Evolutionary conservation across 1,140 invertebrate species (phyloP), one percentile per base, ranked within the genome.

Genomic region (Dysdera silvatica): DNA sequence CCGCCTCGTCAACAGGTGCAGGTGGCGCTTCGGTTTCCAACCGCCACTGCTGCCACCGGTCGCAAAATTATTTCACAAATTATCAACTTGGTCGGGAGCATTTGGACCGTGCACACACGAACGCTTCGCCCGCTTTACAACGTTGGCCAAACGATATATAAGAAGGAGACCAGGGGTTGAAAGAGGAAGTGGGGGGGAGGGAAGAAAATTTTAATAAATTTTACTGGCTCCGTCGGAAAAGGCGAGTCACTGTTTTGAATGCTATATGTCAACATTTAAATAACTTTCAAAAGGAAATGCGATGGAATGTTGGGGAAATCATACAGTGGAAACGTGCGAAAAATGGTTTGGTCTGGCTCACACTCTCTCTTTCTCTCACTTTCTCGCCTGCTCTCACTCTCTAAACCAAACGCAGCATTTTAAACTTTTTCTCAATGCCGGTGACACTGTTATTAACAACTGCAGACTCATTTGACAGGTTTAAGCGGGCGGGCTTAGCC

Each of bases 231-330:
- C 18, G 24, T 20, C 8, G 41, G 24, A 45, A 45, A 20, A n/a
- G 26, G 26, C 6, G 10, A 41, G 32, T 14, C 18, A 61, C 33
- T 41, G 37, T 54, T 54, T 61, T 61, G 60, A 61, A 61, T 61
- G 60, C 51, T 61, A 54, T 61, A 61, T 61, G 60, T 53, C 60
- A 61, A 52, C 60, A 61, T 61, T 61, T 61, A 61, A 61, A 61
- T 61, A 61, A 61, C 60, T 52, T 61, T 58, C 37, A 24, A n/a
- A 28, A 37, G 32, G 28, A 26, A 18, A 43, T 35, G 40, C 26
- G 32, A 23, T 12, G 16, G 24, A 23, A 35, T 33, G 14, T n/a
- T 41, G 14, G 20, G 16, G n/a, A 54, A 48, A 52, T 61, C 47
- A 54, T 45, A 61, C 51, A 54, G 6, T 26, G 26, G 60, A 61